A percentile compares a stretch with the other conserved stretches of the same genome.
phyloP scores from a whole-genome alignment of 1,140 invertebrate genomes.

The Sinella curviseta region DNA sequence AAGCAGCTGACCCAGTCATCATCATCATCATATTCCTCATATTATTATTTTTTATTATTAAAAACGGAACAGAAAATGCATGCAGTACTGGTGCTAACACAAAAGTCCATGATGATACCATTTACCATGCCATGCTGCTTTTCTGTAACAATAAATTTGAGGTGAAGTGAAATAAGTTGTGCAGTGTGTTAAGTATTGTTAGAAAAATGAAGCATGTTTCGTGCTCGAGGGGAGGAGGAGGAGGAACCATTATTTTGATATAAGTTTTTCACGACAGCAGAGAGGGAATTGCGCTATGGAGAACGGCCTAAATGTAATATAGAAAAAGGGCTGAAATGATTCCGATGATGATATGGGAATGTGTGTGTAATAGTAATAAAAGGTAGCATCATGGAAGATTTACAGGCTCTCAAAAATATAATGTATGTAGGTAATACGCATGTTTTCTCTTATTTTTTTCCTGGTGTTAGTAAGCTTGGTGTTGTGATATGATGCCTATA shows the following conservation, averaged over 20 bases:
- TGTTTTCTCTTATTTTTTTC: neutral
- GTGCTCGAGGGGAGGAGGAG: slow-evolving; percentile 18
- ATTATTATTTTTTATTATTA: too few species aligned
- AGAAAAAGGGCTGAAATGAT: neutral
- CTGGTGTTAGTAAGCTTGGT: neutral
- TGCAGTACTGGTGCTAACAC: too few species aligned
- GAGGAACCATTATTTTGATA: slow-evolving; percentile 23
- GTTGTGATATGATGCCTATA: neutral
- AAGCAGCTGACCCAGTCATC: neutral
- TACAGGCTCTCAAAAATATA: neutral
- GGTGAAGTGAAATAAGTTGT: neutral
- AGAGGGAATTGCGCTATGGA: neutral
- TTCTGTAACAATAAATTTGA: neutral
- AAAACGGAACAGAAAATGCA: too few species aligned
- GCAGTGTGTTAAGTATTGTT: neutral
- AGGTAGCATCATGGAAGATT: slow-evolving; percentile 18
- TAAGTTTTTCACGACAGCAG: neutral
- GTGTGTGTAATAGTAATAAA: slow-evolving; percentile 11
- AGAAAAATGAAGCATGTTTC: slow-evolving; percentile 10
- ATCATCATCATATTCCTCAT: neutral
- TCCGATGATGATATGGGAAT: neutral
- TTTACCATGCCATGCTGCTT: too few species aligned
- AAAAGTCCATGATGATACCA: too few species aligned
- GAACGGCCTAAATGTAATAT: neutral
- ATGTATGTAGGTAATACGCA: neutral